Evolutionary conservation across 1,140 invertebrate genomes (phyloP), one percentile per base, ranked within the genome.

Genomic region (Lepidurus couesii): DNA sequence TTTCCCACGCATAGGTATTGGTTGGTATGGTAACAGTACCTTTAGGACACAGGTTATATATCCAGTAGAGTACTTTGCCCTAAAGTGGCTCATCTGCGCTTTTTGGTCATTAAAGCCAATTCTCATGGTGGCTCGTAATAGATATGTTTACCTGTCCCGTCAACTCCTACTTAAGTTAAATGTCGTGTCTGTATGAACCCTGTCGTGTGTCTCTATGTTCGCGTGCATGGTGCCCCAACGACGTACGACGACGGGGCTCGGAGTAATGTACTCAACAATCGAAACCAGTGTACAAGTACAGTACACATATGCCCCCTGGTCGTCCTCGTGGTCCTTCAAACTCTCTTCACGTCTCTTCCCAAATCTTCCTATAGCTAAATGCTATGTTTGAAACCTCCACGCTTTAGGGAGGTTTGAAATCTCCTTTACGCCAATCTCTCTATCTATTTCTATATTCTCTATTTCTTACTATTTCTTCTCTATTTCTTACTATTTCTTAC

Each of bases 161-260:
- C 53, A 65, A 65, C 13, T 65, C 53, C 13, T 65, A 65, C 53
- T 65, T 65, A 65, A 65, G 53, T 65, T 65, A 65, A 65, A 65
- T 65, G 53, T 65, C 53, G 53, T 65, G 53, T 65, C 53, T 65
- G 9, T 65, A 16, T 65, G 53, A 65, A 65, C 53, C 53, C 53
- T 65, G 53, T n/a, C 53, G 53, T 65, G 53, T 34, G 34, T 34
- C 34, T 34, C 34, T 3, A 4, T 34, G 34, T 65, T 65, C 21
- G 53, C 53, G 53, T 65, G 53, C 53, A 34, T n/a, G 53, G 16
- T 21, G 16, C 16, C 53, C 1, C 6, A 21, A 21, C 16, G 13
- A 47, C 16, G n/a, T 21, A 21, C n/a, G 53, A 65, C 53, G 53
- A 65, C 16, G 53, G 53, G 8, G 53, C 53, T 21, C 7, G 16